Evolutionary conservation across 2,797 vertebrate species (phyloP).

Genomic region (Vultur gryphus): DNA sequence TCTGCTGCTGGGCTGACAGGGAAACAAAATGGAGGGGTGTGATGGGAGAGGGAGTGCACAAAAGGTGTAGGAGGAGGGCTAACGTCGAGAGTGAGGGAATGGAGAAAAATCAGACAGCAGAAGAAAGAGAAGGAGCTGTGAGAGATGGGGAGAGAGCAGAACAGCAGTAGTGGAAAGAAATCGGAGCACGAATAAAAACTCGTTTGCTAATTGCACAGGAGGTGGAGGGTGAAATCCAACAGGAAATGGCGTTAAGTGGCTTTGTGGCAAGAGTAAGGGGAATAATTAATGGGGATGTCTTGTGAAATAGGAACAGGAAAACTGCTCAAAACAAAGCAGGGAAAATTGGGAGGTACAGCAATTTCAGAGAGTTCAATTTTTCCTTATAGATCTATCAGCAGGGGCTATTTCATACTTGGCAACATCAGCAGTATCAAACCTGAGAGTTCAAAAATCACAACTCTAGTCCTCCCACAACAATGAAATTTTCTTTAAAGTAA

Average conservation of each 20-base stretch:
- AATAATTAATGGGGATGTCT: conserved; percentile 9
- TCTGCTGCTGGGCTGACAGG: not conserved
- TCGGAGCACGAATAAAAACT: not conserved
- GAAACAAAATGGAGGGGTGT: not conserved
- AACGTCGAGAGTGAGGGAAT: not conserved
- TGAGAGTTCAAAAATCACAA: not conserved
- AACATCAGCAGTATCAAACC: not conserved
- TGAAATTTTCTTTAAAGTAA: not conserved
- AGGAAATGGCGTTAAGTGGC: not conserved
- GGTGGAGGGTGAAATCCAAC: not conserved
- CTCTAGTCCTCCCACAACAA: not conserved
- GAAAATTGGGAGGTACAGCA: not conserved
- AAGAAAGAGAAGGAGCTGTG: not conserved
- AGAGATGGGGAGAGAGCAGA: not conserved
- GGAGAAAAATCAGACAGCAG: not conserved
- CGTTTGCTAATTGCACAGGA: not conserved
- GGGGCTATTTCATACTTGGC: not conserved
- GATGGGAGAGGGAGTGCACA: not conserved
- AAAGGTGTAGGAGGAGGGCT: not conserved
- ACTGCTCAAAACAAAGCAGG: not conserved
- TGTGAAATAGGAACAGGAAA: not conserved
- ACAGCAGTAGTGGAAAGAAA: not conserved
- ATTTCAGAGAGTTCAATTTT: not conserved
- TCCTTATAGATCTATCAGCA: not conserved
- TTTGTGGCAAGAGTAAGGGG: not conserved